phyloP scores from a whole-genome alignment of 1,140 invertebrate species.

The Drosophila pseudoananassae region DNA sequence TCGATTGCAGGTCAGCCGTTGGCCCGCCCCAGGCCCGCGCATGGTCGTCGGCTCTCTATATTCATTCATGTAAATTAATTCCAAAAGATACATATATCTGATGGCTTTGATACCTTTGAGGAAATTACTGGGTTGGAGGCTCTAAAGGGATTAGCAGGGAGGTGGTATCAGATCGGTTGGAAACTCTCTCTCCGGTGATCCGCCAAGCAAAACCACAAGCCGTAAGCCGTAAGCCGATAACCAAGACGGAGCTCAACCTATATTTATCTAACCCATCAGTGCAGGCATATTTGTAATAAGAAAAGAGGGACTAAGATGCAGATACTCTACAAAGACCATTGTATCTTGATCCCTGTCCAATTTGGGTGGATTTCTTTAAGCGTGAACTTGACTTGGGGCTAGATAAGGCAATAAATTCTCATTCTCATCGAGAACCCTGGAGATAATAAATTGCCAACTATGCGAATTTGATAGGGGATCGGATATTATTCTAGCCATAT shows the following conservation, averaged over 20 bases:
- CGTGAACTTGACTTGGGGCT: neutral
- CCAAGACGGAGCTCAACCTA: conserved; percentile 30
- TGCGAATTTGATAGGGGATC: conserved; percentile 2
- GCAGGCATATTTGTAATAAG: conserved; percentile 20
- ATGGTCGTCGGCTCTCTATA: neutral
- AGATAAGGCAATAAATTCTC: neutral
- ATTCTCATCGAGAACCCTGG: neutral
- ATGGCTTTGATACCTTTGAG: conserved; percentile 1
- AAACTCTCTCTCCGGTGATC: conserved; percentile 20
- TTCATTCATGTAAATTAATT: conserved; percentile 25
- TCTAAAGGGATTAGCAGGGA: conserved; percentile 2
- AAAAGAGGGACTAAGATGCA: neutral
- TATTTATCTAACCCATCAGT: conserved; percentile 33
- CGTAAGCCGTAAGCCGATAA: conserved; percentile 18
- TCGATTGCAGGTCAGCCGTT: conserved; percentile 59
- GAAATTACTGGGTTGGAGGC: conserved; percentile 1
- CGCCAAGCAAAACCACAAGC: conserved; percentile 44
- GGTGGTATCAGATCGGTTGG: conserved; percentile 2
- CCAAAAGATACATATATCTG: conserved; percentile 35
- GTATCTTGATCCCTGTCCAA: neutral
- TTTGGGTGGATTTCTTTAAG: neutral
- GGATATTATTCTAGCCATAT: neutral
- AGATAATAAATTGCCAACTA: neutral
- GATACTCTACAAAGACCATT: conserved; percentile 7
- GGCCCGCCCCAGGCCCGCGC: conserved; percentile 43